Percentiles rank a stretch among this genome's conserved stretches.
Conservation (phyloP, 2,113 vertebrate genomes). For the Xiphophorus couchianus region DNA sequence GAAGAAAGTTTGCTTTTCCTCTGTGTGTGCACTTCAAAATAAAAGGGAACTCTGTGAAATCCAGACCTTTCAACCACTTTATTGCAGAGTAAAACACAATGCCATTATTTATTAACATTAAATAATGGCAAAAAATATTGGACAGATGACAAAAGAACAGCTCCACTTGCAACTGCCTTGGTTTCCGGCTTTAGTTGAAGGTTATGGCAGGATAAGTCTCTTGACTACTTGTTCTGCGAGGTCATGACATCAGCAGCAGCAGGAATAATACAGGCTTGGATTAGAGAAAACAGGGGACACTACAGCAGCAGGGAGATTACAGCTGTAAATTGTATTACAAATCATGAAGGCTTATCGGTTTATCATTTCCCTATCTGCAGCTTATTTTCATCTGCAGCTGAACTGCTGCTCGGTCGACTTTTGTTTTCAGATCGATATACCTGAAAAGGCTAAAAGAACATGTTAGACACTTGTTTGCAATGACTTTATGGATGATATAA, state of each 20-base stretch:
- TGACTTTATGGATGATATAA: neutral
- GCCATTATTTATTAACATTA: neutral
- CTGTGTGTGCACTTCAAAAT: neutral
- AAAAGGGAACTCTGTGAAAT: neutral
- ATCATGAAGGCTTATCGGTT: slow-evolving; percentile 65
- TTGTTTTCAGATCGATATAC: slow-evolving; percentile 31
- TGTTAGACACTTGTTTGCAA: neutral
- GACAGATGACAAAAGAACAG: neutral
- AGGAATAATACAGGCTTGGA: slow-evolving; percentile 66
- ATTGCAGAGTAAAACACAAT: neutral
- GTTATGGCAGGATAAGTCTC: slow-evolving; percentile 39
- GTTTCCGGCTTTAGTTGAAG: slow-evolving; percentile 17
- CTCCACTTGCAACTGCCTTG: neutral
- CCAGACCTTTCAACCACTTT: too few relatives aligned
- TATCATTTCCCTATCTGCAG: slow-evolving; percentile 54
- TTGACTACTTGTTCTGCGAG: slow-evolving; percentile 18
- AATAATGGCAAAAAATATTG: neutral
- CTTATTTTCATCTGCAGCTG: slow-evolving; percentile 29
- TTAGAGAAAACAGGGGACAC: slow-evolving; percentile 51
- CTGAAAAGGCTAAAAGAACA: neutral
- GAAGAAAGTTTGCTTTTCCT: neutral
- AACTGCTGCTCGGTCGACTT: neutral
- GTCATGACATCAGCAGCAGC: slow-evolving; percentile 51
- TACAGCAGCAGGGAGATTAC: slow-evolving; percentile 66
- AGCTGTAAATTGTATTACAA: slow-evolving; percentile 73